Conservation (phyloP, 2,113 vertebrate genomes). For the Caranx ignobilis region DNA sequence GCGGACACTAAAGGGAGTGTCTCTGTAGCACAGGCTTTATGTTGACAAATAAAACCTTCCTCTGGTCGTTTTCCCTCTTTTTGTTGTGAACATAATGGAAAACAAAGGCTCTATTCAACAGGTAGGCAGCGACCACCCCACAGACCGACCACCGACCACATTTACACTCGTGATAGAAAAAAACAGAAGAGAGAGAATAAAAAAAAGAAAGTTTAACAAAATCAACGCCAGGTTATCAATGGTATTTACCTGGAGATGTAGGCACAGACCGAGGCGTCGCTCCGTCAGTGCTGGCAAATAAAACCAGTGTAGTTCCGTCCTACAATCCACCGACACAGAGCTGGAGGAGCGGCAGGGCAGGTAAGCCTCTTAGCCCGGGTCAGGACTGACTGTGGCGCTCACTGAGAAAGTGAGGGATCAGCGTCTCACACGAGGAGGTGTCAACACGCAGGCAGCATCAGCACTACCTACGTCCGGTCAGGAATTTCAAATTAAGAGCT, state of each 20-base stretch:
- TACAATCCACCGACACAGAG: slow-evolving; percentile 22
- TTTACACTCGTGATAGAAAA: neutral
- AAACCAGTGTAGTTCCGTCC: neutral
- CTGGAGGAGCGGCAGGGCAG: neutral
- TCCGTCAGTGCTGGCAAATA: neutral
- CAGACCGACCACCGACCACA: neutral
- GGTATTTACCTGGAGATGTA: slow-evolving; percentile 37
- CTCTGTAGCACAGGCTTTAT: neutral
- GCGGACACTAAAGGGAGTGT: slow-evolving; percentile 41
- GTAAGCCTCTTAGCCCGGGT: slow-evolving; percentile 73
- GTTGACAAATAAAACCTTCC: slow-evolving; percentile 8
- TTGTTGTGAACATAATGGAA: slow-evolving; percentile 38
- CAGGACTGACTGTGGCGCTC: slow-evolving; percentile 23
- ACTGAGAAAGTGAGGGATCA: slow-evolving; percentile 47
- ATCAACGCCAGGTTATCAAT: neutral
- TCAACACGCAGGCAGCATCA: neutral
- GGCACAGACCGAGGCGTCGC: neutral
- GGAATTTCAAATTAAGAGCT: slow-evolving; percentile 23
- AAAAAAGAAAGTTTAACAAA: neutral
- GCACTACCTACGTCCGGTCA: neutral
- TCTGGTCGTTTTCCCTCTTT: slow-evolving; percentile 21
- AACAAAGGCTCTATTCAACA: slow-evolving; percentile 34
- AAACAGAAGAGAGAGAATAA: rapidly evolving
- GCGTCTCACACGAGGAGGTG: neutral
- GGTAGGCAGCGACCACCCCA: neutral